phyloP scores from a whole-genome alignment of 2,113 vertebrate genomes.

The Callithrix jacchus region DNA sequence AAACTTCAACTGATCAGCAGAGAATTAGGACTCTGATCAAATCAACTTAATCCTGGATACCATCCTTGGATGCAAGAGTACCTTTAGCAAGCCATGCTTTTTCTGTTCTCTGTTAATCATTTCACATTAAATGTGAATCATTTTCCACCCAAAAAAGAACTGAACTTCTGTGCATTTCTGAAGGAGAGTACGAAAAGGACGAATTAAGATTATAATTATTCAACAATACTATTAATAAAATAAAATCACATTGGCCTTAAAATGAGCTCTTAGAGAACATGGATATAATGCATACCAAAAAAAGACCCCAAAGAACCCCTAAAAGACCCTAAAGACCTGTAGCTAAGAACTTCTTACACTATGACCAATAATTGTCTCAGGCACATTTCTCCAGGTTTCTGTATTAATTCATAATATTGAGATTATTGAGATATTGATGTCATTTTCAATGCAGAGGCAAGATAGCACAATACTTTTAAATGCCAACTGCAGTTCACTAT shows the following conservation, averaged over 20 bases:
- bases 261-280: constrained; percentile 13
- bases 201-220: background rate
- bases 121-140: background rate
- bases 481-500: constrained; percentile 46
- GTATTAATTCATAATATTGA: constrained; percentile 33
- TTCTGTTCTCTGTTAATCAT: background rate
- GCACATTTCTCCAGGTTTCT: background rate
- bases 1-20: background rate
- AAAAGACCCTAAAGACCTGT: background rate
- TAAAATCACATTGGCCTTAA: constrained; percentile 11
- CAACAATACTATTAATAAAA: constrained; percentile 17
- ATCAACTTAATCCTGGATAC: background rate
- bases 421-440: constrained; percentile 33
- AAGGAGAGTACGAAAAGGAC: background rate
- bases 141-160: background rate
- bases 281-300: background rate
- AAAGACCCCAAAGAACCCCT: background rate
- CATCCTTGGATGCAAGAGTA: background rate
- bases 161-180: background rate
- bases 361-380: background rate
- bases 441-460: constrained; percentile 45
- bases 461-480: constrained; percentile 46
- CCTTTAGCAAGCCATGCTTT: background rate
- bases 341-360: background rate
- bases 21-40: background rate